These are phyloP conservation scores for Columba guinea DNA, from an alignment of 2,797 vertebrate genomes.

Conservation along the genomic window DNA sequence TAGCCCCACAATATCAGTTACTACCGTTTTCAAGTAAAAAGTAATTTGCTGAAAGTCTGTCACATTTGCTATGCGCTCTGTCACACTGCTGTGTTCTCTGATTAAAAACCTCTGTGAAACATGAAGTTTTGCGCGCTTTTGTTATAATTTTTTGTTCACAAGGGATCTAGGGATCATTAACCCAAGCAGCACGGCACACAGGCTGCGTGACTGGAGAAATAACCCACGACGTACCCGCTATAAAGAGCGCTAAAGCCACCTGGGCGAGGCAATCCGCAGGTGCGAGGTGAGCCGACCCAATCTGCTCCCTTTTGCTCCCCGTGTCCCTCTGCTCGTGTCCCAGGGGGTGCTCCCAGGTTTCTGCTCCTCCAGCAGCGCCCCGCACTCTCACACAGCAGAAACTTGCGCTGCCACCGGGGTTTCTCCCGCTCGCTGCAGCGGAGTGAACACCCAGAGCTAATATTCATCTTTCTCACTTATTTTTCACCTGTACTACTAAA, in stretches of 20 bases:
- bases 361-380: not conserved
- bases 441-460: not conserved
- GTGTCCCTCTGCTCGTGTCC: not conserved
- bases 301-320: not conserved
- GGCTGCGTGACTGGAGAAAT: not conserved
- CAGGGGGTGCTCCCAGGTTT: not conserved
- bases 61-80: conserved; percentile 5
- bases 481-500: not conserved
- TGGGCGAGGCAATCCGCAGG: not conserved
- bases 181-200: not conserved
- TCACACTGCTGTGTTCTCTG: conserved; percentile 38
- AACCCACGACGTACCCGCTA: not conserved
- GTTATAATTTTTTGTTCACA: not conserved
- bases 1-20: not conserved
- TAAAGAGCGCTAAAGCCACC: not conserved
- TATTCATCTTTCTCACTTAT: not conserved
- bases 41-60: not conserved
- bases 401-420: not conserved
- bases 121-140: not conserved
- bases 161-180: not conserved
- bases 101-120: conserved; percentile 64
- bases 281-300: not conserved
- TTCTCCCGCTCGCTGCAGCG: not conserved
- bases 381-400: not conserved
- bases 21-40: not conserved